Percentiles rank a stretch among this genome's conserved stretches.
Conservation (phyloP, 2,888 invertebrate genomes). For the Melolontha melolontha region DNA sequence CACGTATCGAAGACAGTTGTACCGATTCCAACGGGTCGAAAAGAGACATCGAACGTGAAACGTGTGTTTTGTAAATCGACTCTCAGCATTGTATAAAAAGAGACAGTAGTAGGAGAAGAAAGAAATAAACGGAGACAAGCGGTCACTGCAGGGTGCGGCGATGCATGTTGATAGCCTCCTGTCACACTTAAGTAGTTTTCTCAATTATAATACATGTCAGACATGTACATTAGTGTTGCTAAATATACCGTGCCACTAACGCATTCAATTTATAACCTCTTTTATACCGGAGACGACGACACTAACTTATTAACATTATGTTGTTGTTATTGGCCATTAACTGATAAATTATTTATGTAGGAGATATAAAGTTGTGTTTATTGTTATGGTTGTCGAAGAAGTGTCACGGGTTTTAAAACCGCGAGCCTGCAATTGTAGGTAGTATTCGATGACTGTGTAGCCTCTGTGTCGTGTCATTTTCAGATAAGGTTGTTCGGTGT, state of each 20-base stretch:
- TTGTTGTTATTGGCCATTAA: slow-evolving; percentile 62
- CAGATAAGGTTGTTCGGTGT: background rate
- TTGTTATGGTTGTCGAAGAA: slow-evolving; percentile 62
- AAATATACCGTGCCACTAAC: slow-evolving; percentile 61
- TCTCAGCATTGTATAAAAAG: background rate
- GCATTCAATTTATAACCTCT: slow-evolving; percentile 60
- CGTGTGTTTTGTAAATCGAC: slow-evolving; percentile 8
- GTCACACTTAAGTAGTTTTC: slow-evolving; percentile 63
- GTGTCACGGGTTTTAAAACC: slow-evolving; percentile 56
- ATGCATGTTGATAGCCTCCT: slow-evolving; percentile 61
- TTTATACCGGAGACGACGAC: slow-evolving; percentile 52
- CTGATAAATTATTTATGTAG: slow-evolving; percentile 63
- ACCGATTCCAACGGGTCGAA: background rate
- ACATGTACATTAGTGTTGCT: slow-evolving; percentile 63
- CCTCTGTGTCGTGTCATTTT: slow-evolving; percentile 4
- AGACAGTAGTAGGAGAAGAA: slow-evolving; percentile 9
- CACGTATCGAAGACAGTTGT: too few species aligned
- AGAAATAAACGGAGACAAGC: slow-evolving; percentile 45
- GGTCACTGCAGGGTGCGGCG: slow-evolving; percentile 57
- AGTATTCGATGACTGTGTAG: slow-evolving; percentile 8
- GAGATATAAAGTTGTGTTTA: slow-evolving; percentile 62
- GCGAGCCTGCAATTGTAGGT: slow-evolving; percentile 49
- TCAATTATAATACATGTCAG: slow-evolving; percentile 64
- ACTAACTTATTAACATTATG: slow-evolving; percentile 62
- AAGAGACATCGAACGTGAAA: slow-evolving; percentile 1